phyloP scores from a whole-genome alignment of 2,113 vertebrate species.

The Notechis scutatus region DNA sequence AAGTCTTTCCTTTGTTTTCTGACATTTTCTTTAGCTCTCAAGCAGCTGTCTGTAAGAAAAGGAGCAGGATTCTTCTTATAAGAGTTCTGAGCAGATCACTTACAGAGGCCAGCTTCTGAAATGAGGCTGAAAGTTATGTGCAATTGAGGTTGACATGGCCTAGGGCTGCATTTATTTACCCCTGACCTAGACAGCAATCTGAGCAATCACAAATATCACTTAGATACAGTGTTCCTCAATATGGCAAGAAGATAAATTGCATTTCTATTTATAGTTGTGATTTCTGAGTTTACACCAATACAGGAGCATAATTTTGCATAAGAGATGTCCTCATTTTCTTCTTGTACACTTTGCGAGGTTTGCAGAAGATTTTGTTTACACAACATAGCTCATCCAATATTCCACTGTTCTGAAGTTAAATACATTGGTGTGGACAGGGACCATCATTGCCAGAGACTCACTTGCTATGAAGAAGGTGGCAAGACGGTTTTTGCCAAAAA shows the following conservation, averaged over 20 bases:
- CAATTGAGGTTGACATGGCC: neutral
- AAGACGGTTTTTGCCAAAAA: neutral
- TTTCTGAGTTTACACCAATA: neutral
- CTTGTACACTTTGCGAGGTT: neutral
- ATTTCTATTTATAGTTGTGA: neutral
- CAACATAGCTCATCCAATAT: neutral
- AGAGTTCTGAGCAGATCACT: neutral
- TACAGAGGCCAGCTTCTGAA: neutral
- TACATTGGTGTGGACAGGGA: neutral
- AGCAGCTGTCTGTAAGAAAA: neutral
- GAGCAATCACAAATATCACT: neutral
- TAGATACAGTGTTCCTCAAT: neutral
- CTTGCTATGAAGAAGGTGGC: neutral
- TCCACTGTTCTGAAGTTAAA: neutral
- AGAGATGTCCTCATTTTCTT: neutral
- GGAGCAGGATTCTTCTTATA: neutral
- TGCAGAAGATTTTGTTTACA: neutral
- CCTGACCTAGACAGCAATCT: neutral
- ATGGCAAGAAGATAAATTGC: neutral
- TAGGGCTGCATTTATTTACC: neutral
- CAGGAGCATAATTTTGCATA: neutral
- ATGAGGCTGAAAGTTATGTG: neutral
- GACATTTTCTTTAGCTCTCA: neutral
- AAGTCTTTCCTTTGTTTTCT: neutral
- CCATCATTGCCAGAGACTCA: neutral